Evolutionary conservation across 2,797 vertebrate genomes (phyloP), one percentile per base, ranked within the genome.

Genomic region (Sibirionetta formosa): DNA sequence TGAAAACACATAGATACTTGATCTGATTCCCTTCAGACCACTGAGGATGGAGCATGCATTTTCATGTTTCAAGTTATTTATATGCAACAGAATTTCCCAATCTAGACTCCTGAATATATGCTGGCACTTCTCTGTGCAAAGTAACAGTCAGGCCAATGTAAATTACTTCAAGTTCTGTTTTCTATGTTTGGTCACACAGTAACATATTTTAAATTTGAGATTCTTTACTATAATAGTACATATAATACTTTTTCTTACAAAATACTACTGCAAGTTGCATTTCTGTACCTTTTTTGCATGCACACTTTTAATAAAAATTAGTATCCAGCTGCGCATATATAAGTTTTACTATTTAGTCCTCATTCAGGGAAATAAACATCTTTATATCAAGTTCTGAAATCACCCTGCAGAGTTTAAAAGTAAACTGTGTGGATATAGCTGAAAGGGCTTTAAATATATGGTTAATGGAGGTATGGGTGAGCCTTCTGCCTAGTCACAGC

Each of bases 1-100:
- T 82, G 78, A 86, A 96, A 96, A 95, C 86, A 82, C 91, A 61
- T 92, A 91, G 91, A 66, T 90, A 75, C 88, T 89, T 44, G 75
- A 95, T 96, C 93, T 75, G 82, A 90, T 95, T 97, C 96, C 93
- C 92, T 91, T 93, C 96, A 64, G 97, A 90, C 96, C 5, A 2
- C 64, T 64, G 89, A 69, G 86, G 68, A 61, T 88, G 94, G 79
- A 75, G 53, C 91, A 64, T 76, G 69, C 82, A 96, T 97, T 95
- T 94, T 90, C 93, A 94, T 95, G 51, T 40, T 86, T 63, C 33
- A 8, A 26, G 54, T 65, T 92, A 48, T 91, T 88, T 94, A 79
- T 83, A 82, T 89, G 72, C 79, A 81, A 23, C 53, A 68, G 66
- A 68, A 54, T 88, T 82, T 33, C 46, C 60, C n/a, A 56, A 4